Evolutionary conservation across 2,888 invertebrate genomes (phyloP).

Genomic region (Barypeithes pellucidus): DNA sequence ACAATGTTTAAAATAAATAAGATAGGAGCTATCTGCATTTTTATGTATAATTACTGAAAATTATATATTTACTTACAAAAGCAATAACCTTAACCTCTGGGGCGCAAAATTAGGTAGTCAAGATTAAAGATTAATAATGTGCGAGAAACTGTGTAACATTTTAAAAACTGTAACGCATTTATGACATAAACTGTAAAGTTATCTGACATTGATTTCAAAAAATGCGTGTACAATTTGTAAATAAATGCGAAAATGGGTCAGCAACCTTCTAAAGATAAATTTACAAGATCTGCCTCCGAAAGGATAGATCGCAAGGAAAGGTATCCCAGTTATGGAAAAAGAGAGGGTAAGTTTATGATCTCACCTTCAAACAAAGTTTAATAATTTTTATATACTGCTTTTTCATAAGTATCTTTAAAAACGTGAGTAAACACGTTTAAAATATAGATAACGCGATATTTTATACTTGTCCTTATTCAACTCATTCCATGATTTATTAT

Average conservation of each 20-base stretch:
- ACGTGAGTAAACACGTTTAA: no score
- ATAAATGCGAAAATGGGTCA: slow-evolving; percentile 77
- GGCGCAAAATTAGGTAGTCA: background rate
- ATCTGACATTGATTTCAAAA: slow-evolving; percentile 8
- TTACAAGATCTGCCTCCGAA: slow-evolving; percentile 78
- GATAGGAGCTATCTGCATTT: slow-evolving; percentile 25
- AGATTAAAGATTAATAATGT: slow-evolving; percentile 5
- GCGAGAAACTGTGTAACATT: slow-evolving; percentile 1
- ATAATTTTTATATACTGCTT: no score
- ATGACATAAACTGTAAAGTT: background rate
- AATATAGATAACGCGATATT: no score
- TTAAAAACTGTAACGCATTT: slow-evolving; percentile 12
- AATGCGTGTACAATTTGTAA: slow-evolving; percentile 23
- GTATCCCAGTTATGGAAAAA: slow-evolving; percentile 81
- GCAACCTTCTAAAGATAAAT: slow-evolving; percentile 84
- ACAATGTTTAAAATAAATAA: slow-evolving; percentile 11
- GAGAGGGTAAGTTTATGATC: slow-evolving; percentile 39
- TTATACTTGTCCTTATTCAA: no score
- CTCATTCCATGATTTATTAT: no score
- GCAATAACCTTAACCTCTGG: slow-evolving; percentile 39
- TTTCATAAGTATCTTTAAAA: no score
- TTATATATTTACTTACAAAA: slow-evolving; percentile 22
- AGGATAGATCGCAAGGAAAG: slow-evolving; percentile 75
- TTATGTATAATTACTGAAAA: slow-evolving; percentile 9
- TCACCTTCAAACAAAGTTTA: no score